Percentiles rank a stretch among this genome's conserved stretches.
These are phyloP conservation scores for Lacerta bilineata DNA, from an alignment of 2,797 vertebrate genomes.

Conservation along the genomic window DNA sequence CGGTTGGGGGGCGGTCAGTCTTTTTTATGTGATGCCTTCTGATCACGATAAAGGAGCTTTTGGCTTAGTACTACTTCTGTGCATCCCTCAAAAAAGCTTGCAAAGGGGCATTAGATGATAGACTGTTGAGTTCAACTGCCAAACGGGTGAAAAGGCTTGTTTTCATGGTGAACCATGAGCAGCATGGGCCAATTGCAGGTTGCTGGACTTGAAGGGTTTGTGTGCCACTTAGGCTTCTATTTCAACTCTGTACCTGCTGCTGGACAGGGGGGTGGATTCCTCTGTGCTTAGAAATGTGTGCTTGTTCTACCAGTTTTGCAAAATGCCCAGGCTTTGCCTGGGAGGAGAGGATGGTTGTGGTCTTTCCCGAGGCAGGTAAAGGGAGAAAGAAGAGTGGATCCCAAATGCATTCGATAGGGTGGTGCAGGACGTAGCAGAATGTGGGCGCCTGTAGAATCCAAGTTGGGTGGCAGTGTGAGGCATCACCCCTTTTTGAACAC, in stretches of 20 bases:
- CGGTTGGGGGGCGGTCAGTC: neutral
- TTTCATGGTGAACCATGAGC: no score
- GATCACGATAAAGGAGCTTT: slow-evolving; percentile 27
- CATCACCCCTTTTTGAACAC: no score
- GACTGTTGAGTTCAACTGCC: neutral
- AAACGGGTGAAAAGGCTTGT: neutral
- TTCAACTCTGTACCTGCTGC: neutral
- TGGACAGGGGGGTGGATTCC: neutral
- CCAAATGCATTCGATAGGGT: neutral
- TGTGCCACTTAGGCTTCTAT: no score
- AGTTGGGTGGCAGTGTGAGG: neutral
- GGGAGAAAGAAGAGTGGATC: neutral
- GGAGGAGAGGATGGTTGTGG: neutral
- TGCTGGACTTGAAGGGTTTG: neutral
- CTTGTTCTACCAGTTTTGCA: neutral
- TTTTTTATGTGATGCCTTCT: slow-evolving; percentile 56
- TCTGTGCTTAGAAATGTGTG: neutral
- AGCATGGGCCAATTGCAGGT: neutral
- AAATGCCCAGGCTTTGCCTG: neutral
- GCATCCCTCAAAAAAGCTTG: neutral
- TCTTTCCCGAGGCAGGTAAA: neutral
- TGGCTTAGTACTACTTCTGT: neutral
- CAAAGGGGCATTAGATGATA: neutral
- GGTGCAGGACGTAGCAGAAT: neutral
- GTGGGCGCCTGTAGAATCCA: neutral